Conservation (phyloP, 2,797 vertebrate genomes). For the Aldrovandia affinis region DNA sequence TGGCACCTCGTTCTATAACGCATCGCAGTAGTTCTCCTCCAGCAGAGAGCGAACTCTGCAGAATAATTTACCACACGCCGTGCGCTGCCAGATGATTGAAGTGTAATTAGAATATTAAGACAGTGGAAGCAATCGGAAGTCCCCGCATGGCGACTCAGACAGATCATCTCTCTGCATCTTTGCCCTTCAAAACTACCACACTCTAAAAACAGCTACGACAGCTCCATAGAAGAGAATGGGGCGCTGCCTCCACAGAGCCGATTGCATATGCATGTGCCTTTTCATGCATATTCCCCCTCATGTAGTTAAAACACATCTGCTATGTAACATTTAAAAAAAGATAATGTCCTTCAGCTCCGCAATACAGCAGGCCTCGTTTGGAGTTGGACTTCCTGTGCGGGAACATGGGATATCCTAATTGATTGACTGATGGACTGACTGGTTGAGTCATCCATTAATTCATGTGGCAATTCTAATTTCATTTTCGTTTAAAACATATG, state of each 20-base stretch:
- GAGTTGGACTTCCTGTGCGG: not conserved
- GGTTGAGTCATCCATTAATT: not conserved
- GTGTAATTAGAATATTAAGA: conserved; percentile 82
- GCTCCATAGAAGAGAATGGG: conserved; percentile 8
- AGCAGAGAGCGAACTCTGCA: conserved; percentile 17
- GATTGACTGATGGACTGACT: not conserved
- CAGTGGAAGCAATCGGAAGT: conserved; percentile 70
- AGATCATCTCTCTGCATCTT: conserved; percentile 58
- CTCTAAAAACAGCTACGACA: not conserved
- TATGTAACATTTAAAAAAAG: not conserved
- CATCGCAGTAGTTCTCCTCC: conserved; percentile 15
- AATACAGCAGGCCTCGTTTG: not conserved
- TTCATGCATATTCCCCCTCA: conserved; percentile 13
- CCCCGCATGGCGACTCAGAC: conserved; percentile 67
- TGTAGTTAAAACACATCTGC: conserved; percentile 22
- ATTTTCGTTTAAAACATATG: too few relatives aligned
- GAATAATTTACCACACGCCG: conserved; percentile 76
- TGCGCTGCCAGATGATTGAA: conserved; percentile 75
- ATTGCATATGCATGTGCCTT: conserved; percentile 15
- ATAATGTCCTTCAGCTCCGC: not conserved
- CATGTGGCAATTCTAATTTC: not conserved
- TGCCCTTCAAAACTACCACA: conserved; percentile 66
- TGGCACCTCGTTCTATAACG: conserved; percentile 18
- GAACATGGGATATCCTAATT: not conserved
- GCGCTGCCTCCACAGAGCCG: not conserved